Evolutionary conservation across 2,113 vertebrate species (phyloP), one percentile per base, ranked within the genome.

Genomic region (Trochalopteron elliotii): DNA sequence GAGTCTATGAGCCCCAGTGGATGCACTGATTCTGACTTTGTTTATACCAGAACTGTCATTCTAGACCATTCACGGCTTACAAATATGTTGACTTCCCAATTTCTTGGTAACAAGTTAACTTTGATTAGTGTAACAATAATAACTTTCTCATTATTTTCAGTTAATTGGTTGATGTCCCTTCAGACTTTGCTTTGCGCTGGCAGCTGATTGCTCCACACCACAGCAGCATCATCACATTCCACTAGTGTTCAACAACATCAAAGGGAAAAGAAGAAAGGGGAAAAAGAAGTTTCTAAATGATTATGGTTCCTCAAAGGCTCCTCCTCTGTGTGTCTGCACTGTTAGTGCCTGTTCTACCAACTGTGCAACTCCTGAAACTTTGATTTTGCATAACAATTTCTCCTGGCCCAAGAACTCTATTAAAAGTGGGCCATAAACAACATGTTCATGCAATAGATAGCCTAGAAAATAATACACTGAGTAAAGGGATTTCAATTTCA

Each of bases 91-190:
- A 56, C 68, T 90, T 81, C 11, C 33, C 83, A 89, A 89, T 47
- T 83, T 87, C 52, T 80, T 64, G 16, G 28, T 63, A 91, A 64
- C 31, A 93, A 93, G 31, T 83, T 85, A 2, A 4, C 59, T 90
- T 88, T 95, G 61, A 93, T 95, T 56, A 68, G 31, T 33, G 23
- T 68, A 92, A 61, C 37, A 81, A 72, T 31, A 79, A 55, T 56
- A 39, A 68, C 70, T 72, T 83, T 63, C 74, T 84, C 56, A 91
- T 95, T 95, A 93, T 89, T 94, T 95, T 81, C 60, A 89, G 63
- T 90, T 96, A 94, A 97, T 95, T 83, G 44, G 37, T 68, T 83
- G 39, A 78, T 70, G 56, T 93, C 91, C 83, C 91, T 70, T 89
- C 83, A 93, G 94, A 96, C 57, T 65, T 65, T 0, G 4, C 27